phyloP scores from a whole-genome alignment of 1,140 invertebrate species.

The Hycleus phaleratus region DNA sequence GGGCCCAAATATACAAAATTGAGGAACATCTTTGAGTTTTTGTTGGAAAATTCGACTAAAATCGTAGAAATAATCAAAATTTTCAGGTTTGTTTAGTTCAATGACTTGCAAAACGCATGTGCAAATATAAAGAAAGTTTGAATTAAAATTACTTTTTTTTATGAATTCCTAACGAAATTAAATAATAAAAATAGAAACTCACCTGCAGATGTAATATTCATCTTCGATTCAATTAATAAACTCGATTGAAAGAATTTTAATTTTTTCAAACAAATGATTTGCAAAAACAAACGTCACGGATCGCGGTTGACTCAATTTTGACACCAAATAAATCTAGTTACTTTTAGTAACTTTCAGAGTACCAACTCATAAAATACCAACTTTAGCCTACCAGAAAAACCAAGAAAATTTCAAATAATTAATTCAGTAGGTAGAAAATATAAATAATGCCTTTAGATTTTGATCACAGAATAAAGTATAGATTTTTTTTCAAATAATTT shows the following conservation, averaged over 20 bases:
- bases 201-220: constrained; percentile 38
- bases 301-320: constrained; percentile 3
- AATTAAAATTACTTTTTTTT: constrained; percentile 2
- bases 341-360: too few relatives aligned
- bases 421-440: too few relatives aligned
- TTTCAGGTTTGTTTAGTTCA: background rate
- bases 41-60: background rate
- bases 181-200: constrained; percentile 9
- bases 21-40: too few relatives aligned
- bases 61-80: background rate
- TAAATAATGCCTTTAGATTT: too few relatives aligned
- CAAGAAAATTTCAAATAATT: too few relatives aligned
- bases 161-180: constrained; percentile 2
- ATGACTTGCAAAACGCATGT: constrained; percentile 32
- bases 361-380: too few relatives aligned
- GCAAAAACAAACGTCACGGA: constrained; percentile 4
- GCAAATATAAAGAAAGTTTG: constrained; percentile 8
- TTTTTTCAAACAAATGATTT: constrained; percentile 1
- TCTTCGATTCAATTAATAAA: constrained; percentile 7
- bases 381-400: too few relatives aligned
- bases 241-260: background rate
- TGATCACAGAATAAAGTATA: too few relatives aligned
- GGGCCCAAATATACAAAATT: background rate
- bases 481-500: too few relatives aligned
- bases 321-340: background rate